These are phyloP conservation scores for Eulithis prunata DNA, from an alignment of 2,888 invertebrate species.

Conservation along the genomic window DNA sequence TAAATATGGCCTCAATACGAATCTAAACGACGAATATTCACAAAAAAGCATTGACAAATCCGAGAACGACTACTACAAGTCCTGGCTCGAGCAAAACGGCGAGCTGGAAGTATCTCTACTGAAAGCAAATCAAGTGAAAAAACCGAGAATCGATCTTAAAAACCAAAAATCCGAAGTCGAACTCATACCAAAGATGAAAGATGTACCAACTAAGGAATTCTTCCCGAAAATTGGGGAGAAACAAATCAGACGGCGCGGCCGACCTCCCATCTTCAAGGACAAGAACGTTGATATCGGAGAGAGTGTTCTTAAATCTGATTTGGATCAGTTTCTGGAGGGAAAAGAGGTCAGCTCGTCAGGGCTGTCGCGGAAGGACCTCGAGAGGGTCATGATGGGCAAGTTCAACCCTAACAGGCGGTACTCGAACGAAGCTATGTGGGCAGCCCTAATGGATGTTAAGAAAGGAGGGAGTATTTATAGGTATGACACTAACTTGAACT, in stretches of 20 bases:
- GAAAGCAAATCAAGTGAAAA: constrained; percentile 68
- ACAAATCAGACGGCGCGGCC: constrained; percentile 65
- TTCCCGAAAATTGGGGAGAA: constrained; percentile 66
- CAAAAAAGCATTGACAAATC: constrained; percentile 59
- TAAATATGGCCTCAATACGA: constrained; percentile 73
- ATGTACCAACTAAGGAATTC: constrained; percentile 58
- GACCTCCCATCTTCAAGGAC: constrained; percentile 78
- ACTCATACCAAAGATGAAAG: constrained; percentile 69
- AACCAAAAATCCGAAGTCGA: constrained; percentile 74
- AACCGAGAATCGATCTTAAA: constrained; percentile 57
- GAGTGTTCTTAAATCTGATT: constrained; percentile 75
- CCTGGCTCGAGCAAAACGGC: constrained; percentile 79
- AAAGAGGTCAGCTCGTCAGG: constrained; percentile 81
- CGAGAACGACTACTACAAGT: constrained; percentile 78
- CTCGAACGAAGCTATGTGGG: constrained; percentile 83
- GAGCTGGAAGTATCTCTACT: constrained; percentile 77
- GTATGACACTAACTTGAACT: constrained; percentile 51
- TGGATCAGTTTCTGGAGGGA: constrained; percentile 80
- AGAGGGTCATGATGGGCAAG: constrained; percentile 82
- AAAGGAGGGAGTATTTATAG: constrained; percentile 85
- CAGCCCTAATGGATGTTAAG: constrained; percentile 85
- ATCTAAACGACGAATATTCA: constrained; percentile 54
- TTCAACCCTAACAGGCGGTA: constrained; percentile 80
- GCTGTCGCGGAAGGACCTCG: constrained; percentile 75
- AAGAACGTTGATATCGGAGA: constrained; percentile 76